A percentile compares a stretch with the other conserved stretches of the same genome.
Conservation (phyloP, 2,888 invertebrate genomes). For the Allygus modestus region DNA sequence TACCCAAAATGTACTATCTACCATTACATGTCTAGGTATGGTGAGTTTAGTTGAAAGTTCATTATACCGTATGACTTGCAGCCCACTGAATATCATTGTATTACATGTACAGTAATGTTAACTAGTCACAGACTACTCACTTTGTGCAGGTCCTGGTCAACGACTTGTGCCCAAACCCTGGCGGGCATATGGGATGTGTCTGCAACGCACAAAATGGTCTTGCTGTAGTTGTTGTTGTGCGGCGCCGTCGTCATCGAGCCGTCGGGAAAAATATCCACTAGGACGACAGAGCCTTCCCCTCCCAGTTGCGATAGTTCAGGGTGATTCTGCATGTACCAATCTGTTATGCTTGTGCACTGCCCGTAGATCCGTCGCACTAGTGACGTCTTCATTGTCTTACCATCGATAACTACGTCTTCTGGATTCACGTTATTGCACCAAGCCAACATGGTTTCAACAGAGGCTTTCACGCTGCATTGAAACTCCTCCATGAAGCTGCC, state of each 20-base stretch:
- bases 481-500: slow-evolving; percentile 80
- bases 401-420: slow-evolving; percentile 65
- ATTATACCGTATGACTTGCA: too few species aligned
- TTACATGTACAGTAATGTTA: too few species aligned
- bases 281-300: slow-evolving; percentile 78
- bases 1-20: too few species aligned
- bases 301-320: slow-evolving; percentile 78
- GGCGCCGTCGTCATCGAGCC: slow-evolving; percentile 77
- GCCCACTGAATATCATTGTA: too few species aligned
- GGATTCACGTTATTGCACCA: slow-evolving; percentile 78
- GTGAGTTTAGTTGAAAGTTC: too few species aligned
- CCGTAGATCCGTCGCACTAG: slow-evolving; percentile 78
- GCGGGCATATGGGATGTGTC: slow-evolving; percentile 77
- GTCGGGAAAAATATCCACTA: slow-evolving; percentile 82
- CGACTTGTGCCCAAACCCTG: slow-evolving; percentile 75
- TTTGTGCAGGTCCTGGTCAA: slow-evolving; percentile 68
- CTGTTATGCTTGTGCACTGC: slow-evolving; percentile 77
- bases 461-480: slow-evolving; percentile 80
- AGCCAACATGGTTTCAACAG: slow-evolving; percentile 80
- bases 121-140: too few species aligned
- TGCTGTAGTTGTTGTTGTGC: slow-evolving; percentile 77
- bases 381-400: slow-evolving; percentile 65
- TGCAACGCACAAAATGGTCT: slow-evolving; percentile 81
- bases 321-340: slow-evolving; percentile 75
- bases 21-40: too few species aligned